phyloP scores from a whole-genome alignment of 2,797 vertebrate genomes.

The Psittacula derbiana region DNA sequence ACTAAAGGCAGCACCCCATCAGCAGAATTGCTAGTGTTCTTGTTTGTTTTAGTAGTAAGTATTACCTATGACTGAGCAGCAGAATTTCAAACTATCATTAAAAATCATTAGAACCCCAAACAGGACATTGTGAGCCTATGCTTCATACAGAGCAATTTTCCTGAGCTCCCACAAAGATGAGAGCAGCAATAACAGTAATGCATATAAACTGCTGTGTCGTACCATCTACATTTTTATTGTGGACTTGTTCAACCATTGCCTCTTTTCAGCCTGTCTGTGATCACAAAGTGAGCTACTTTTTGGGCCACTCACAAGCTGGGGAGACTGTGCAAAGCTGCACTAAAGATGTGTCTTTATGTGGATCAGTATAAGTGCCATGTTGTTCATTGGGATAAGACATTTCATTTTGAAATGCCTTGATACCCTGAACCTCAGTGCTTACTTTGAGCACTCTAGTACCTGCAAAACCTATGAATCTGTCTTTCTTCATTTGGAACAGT shows the following conservation, averaged over 20 bases:
- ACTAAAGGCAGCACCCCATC: background rate
- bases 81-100: conserved; percentile 16
- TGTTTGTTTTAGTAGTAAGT: background rate
- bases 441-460: background rate
- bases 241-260: background rate
- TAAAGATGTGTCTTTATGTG: background rate
- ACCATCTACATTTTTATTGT: background rate
- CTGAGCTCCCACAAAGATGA: background rate
- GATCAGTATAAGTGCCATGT: background rate
- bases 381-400: background rate
- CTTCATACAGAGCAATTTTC: background rate
- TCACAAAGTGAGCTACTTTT: background rate
- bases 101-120: conserved; percentile 18
- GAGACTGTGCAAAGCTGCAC: background rate
- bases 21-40: background rate
- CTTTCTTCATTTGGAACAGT: background rate
- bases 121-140: background rate
- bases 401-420: background rate
- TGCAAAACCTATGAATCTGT: background rate
- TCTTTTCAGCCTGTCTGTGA: background rate
- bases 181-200: background rate
- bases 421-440: background rate
- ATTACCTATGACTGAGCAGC: conserved; percentile 11
- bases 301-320: background rate
- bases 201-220: background rate